Conservation (phyloP, 1,140 invertebrate genomes). For the Phymorhynchus buccinoides region DNA sequence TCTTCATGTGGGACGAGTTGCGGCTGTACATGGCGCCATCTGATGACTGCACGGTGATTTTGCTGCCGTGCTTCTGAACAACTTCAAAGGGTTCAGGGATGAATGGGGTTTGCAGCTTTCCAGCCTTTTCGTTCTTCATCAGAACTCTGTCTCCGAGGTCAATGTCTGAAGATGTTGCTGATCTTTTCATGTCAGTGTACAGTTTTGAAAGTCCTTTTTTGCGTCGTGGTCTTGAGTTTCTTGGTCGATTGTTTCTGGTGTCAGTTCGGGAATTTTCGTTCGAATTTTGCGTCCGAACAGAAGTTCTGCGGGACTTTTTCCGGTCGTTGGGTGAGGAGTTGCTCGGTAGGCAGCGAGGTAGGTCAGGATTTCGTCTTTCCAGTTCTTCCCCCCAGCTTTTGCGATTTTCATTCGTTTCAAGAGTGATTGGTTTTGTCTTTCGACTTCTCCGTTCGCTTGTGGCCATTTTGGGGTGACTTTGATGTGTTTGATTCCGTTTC, state of each 20-base stretch:
- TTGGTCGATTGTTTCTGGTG: neutral
- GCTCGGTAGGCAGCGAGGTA: slow-evolving; percentile 45
- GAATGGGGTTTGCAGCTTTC: slow-evolving; percentile 32
- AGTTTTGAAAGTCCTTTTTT: slow-evolving; percentile 44
- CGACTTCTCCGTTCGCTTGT: slow-evolving; percentile 52
- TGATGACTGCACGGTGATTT: slow-evolving; percentile 4
- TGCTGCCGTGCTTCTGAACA: slow-evolving; percentile 9
- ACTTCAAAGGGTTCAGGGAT: slow-evolving; percentile 16
- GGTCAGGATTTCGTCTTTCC: slow-evolving; percentile 40
- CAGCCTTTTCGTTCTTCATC: slow-evolving; percentile 2
- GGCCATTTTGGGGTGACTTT: slow-evolving; percentile 45
- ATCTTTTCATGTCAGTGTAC: slow-evolving; percentile 39
- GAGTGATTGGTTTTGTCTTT: slow-evolving; percentile 44
- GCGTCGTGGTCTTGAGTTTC: slow-evolving; percentile 40
- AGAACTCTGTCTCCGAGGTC: slow-evolving; percentile 39
- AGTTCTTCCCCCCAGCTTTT: slow-evolving; percentile 38
- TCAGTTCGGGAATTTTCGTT: slow-evolving; percentile 47
- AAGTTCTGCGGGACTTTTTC: slow-evolving; percentile 42
- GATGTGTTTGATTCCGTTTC: slow-evolving; percentile 40
- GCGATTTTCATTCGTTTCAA: slow-evolving; percentile 51
- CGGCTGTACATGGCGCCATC: neutral
- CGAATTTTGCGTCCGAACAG: slow-evolving; percentile 47
- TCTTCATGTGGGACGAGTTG: slow-evolving; percentile 26
- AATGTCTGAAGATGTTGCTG: slow-evolving; percentile 31
- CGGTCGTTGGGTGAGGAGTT: slow-evolving; percentile 37